Evolutionary conservation across 2,113 vertebrate species (phyloP).

Genomic region (Chionis minor): DNA sequence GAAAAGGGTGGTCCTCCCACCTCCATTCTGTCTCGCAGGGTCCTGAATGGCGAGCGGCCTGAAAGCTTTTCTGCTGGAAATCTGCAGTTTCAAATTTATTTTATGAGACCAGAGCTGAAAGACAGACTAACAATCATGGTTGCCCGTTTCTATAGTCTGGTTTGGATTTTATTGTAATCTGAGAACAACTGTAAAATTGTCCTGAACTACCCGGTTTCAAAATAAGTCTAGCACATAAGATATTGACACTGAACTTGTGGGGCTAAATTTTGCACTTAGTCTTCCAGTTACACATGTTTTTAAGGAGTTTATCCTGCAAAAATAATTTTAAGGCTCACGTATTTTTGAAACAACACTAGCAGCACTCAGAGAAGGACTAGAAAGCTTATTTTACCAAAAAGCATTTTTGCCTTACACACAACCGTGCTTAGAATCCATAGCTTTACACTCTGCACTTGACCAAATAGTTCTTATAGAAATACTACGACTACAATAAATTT

Average conservation of each 20-base stretch:
- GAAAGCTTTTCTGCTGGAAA: slow-evolving; percentile 26
- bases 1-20: slow-evolving; percentile 61
- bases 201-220: slow-evolving; percentile 4
- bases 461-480: neutral
- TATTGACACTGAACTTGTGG: neutral
- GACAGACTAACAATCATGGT: slow-evolving; percentile 45
- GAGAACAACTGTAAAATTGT: slow-evolving; percentile 40
- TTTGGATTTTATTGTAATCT: slow-evolving; percentile 51
- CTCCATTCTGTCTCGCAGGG: slow-evolving; percentile 45
- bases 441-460: neutral
- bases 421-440: neutral
- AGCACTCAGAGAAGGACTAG: neutral
- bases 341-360: neutral
- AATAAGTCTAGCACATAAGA: neutral
- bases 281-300: neutral
- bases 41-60: neutral
- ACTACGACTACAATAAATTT: neutral
- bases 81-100: slow-evolving; percentile 49
- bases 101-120: slow-evolving; percentile 55
- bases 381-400: neutral
- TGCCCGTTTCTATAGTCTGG: slow-evolving; percentile 28
- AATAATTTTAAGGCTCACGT: neutral
- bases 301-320: neutral
- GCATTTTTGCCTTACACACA: neutral
- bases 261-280: neutral